Evolutionary conservation across 2,113 vertebrate genomes (phyloP), one percentile per base, ranked within the genome.

Genomic region (Scomber scombrus): DNA sequence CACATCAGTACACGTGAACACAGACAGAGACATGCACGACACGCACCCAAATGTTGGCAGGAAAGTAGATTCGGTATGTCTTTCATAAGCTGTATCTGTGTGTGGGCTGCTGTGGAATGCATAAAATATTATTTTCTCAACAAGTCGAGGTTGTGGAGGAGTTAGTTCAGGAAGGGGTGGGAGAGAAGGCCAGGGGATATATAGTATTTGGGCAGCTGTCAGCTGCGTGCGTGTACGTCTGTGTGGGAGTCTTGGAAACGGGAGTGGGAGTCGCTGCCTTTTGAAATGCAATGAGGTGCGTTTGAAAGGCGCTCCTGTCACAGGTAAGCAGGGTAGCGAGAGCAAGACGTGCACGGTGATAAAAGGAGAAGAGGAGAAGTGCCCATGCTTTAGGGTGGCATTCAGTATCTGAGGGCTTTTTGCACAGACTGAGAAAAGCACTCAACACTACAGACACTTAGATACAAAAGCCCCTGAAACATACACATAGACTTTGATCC

Each of bases 221-320:
- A 94, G 91, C 82, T 94, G 93, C 86, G 74, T 91, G 91, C 76
- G 67, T 61, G 93, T 85, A 85, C 88, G 72, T 88, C 80, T 86
- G 86, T 74, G 92, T 90, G 88, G 93, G 95, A 94, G 92, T 90
- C 84, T 76, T 92, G 77, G 82, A 88, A 81, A 85, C 66, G 81
- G 87, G 85, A 94, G 93, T 91, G 74, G 91, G 89, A 93, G 92
- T 95, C 89, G 84, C 90, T 85, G 91, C 85, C 84, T 93, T 96
- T 94, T 96, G 94, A 95, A 95, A 95, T 95, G 96, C 95, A 95
- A 82, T 93, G 94, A 95, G 94, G 85, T 94, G 86, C 85, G 89
- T 85, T 93, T 93, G 93, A 94, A 94, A 93, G 94, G 94, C 93
- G 95, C 92, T 93, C 85, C 95, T 95, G 93, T 95, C 94, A 95